Conservation (phyloP, 2,113 vertebrate species). For the human region DNA sequence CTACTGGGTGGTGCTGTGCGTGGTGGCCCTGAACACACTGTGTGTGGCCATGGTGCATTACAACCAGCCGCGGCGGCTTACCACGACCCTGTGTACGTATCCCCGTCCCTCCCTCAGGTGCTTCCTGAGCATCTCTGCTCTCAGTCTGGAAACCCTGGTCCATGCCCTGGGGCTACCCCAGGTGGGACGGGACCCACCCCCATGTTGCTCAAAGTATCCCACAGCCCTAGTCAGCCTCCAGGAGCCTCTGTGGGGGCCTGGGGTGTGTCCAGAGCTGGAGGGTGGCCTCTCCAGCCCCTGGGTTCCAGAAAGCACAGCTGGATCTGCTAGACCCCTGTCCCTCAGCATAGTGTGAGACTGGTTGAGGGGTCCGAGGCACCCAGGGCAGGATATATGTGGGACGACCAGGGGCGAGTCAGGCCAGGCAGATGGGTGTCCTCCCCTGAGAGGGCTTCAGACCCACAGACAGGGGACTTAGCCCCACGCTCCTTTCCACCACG, state of each 20-base stretch:
- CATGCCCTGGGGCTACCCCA: neutral
- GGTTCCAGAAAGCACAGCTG: neutral
- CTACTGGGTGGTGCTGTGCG: constrained; percentile 96
- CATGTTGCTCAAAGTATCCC: neutral
- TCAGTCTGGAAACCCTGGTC: neutral
- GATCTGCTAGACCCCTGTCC: neutral
- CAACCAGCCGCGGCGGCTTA: constrained; percentile 94
- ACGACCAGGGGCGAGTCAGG: neutral
- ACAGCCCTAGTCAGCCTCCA: neutral
- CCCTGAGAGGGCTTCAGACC: neutral
- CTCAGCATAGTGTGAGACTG: neutral
- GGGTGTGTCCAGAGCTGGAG: neutral
- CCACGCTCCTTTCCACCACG: neutral
- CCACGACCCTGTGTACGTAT: constrained; percentile 93
- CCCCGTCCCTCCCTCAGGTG: rapidly evolving
- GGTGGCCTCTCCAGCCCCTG: neutral
- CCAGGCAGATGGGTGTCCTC: no score
- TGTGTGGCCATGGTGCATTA: constrained; percentile 99
- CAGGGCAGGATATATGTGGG: neutral
- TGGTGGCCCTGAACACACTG: constrained; percentile 95
- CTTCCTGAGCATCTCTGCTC: neutral
- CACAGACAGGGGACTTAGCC: rapidly evolving
- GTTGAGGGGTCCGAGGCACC: neutral
- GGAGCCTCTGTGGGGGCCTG: neutral
- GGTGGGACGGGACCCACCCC: neutral